phyloP scores from a whole-genome alignment of 2,888 invertebrate species.

The Pyrochroa serraticornis region DNA sequence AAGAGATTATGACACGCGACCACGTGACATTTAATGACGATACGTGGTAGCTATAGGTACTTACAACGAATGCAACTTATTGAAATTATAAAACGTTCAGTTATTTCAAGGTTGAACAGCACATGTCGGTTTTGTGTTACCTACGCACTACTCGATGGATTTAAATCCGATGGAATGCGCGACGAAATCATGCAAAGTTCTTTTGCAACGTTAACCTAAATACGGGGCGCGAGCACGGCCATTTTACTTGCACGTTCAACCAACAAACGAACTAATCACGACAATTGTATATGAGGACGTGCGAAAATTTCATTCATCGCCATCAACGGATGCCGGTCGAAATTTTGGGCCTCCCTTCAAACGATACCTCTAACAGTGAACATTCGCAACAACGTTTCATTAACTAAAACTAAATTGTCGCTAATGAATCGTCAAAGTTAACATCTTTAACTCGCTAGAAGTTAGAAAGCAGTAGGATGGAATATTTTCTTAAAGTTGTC shows the following conservation, averaged over 20 bases:
- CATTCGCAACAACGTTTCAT: too few relatives aligned
- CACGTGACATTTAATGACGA: slow-evolving; percentile 17
- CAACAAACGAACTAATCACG: too few relatives aligned
- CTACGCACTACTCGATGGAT: slow-evolving; percentile 8
- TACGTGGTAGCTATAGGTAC: slow-evolving; percentile 22
- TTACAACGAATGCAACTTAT: slow-evolving; percentile 21
- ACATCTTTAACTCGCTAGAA: too few relatives aligned
- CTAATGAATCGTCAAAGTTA: too few relatives aligned
- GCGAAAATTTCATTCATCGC: too few relatives aligned
- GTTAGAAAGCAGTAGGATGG: too few relatives aligned
- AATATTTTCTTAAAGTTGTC: too few relatives aligned
- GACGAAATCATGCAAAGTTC: slow-evolving; percentile 34
- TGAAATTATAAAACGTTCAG: slow-evolving; percentile 34
- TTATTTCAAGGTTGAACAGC: slow-evolving; percentile 38
- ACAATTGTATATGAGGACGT: too few relatives aligned
- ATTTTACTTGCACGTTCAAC: slow-evolving; percentile 11
- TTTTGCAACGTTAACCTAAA: slow-evolving; percentile 36
- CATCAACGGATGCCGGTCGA: too few relatives aligned
- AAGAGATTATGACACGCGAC: slow-evolving; percentile 5
- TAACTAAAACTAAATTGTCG: too few relatives aligned
- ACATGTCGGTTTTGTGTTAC: slow-evolving; percentile 26
- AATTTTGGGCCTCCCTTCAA: too few relatives aligned
- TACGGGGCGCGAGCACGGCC: slow-evolving; percentile 18
- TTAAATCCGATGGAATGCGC: slow-evolving; percentile 35
- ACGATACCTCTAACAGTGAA: too few relatives aligned